Conservation (phyloP, 2,113 vertebrate genomes). For the Hypocryptadius cinnamomeus region DNA sequence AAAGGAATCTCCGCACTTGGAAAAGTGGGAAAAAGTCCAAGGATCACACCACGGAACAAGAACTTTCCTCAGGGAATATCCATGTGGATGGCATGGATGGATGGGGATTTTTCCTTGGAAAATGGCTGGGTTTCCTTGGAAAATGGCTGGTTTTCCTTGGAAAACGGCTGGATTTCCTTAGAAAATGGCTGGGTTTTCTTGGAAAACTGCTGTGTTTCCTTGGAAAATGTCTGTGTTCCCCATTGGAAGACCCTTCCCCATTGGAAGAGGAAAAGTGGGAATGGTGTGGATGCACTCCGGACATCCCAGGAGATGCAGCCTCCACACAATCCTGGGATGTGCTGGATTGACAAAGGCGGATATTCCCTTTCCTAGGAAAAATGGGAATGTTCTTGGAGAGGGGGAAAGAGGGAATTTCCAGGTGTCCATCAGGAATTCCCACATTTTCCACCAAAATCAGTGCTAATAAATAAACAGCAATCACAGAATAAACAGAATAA, state of each 20-base stretch:
- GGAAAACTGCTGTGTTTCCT: rapidly evolving
- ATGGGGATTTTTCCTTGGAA: background rate
- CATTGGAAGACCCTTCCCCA: no score
- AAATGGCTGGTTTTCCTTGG: rapidly evolving
- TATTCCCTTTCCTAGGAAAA: background rate
- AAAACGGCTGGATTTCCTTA: rapidly evolving
- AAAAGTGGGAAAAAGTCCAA: background rate
- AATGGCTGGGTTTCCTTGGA: rapidly evolving
- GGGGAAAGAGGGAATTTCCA: background rate
- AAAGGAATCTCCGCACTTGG: background rate
- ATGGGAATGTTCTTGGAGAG: background rate
- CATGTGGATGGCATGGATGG: rapidly evolving
- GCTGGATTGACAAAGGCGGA: rapidly evolving
- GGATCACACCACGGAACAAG: no score
- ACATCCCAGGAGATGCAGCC: rapidly evolving
- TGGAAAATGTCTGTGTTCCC: rapidly evolving
- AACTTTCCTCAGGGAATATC: background rate
- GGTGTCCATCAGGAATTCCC: rapidly evolving
- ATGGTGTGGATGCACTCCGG: rapidly evolving
- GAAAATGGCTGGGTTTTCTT: rapidly evolving
- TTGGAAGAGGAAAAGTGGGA: background rate
- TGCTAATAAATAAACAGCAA: background rate
- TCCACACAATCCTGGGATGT: background rate
- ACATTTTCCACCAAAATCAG: rapidly evolving
- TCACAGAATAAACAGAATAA: rapidly evolving